These are phyloP conservation scores for Arnoldichthys spilopterus DNA, from an alignment of 2,797 vertebrate species.

Conservation along the genomic window DNA sequence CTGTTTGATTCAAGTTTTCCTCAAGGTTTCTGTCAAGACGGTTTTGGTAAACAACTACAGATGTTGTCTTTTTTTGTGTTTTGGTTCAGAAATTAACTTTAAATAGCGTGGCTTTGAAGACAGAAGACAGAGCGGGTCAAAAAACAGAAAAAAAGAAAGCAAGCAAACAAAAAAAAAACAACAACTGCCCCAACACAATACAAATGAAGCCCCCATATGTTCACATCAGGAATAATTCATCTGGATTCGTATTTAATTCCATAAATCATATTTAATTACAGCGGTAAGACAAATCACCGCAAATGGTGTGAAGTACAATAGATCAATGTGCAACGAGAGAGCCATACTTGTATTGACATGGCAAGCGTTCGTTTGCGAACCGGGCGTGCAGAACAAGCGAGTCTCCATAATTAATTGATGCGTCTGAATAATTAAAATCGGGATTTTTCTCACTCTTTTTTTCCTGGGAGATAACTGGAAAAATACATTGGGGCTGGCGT, in stretches of 20 bases:
- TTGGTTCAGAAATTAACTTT: not conserved
- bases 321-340: slow-evolving; percentile 48
- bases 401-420: slow-evolving; percentile 79
- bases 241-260: no score
- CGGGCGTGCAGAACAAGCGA: slow-evolving; percentile 63
- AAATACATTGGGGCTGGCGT: slow-evolving; percentile 75
- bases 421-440: slow-evolving; percentile 78
- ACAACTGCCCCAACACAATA: not conserved
- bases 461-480: slow-evolving; percentile 69
- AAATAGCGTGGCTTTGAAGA: not conserved
- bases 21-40: not conserved
- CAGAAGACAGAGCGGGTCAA: not conserved
- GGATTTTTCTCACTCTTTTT: slow-evolving; percentile 61
- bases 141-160: not conserved
- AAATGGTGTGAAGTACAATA: slow-evolving; percentile 56
- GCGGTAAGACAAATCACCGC: slow-evolving; percentile 38
- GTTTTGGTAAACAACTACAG: not conserved
- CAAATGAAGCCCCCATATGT: not conserved
- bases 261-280: slow-evolving; percentile 21
- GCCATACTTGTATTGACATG: slow-evolving; percentile 64
- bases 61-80: not conserved
- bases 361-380: slow-evolving; percentile 61
- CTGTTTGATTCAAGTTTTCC: not conserved
- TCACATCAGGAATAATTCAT: slow-evolving; percentile 25
- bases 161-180: not conserved